Percentiles rank a stretch among this genome's conserved stretches.
Evolutionary conservation across 2,797 vertebrate species (phyloP).

Genomic region (Ctenochaetus hawaiiensis): DNA sequence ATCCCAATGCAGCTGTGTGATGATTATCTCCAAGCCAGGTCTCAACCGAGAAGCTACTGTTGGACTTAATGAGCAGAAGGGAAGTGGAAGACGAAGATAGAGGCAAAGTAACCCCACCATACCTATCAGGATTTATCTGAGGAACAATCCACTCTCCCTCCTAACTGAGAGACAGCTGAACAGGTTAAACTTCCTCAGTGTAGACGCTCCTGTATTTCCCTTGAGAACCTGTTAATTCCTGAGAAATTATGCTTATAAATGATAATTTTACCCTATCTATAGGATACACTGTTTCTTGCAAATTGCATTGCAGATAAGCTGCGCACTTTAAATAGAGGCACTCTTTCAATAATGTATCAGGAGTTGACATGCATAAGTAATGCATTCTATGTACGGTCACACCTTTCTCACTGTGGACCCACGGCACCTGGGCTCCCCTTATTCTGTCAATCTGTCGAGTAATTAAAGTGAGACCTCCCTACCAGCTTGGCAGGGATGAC

Average conservation of each 20-base stretch:
- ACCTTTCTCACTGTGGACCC: conserved; percentile 45
- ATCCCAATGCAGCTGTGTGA: conserved; percentile 54
- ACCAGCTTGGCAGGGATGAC: conserved; percentile 22
- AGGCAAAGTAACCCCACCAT: conserved; percentile 1
- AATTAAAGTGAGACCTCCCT: conserved; percentile 55
- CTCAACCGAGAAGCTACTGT: conserved; percentile 38
- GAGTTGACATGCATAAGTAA: conserved; percentile 54
- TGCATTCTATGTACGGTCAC: conserved; percentile 53
- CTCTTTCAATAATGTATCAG: conserved; percentile 51
- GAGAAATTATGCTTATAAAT: conserved; percentile 43
- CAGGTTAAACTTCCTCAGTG: conserved; percentile 10
- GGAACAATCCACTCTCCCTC: not conserved
- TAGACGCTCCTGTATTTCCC: conserved; percentile 31
- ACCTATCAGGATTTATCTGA: conserved; percentile 43
- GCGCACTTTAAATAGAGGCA: conserved; percentile 38
- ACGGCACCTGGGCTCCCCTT: conserved; percentile 39
- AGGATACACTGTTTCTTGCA: conserved; percentile 7
- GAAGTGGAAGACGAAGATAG: conserved; percentile 24
- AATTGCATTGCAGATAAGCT: conserved; percentile 47
- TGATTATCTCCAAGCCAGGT: conserved; percentile 55
- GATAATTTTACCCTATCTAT: conserved; percentile 28
- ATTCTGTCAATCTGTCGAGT: conserved; percentile 63
- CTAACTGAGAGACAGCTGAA: not conserved
- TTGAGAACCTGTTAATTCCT: conserved; percentile 8
- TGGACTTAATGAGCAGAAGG: conserved; percentile 50